Conservation (phyloP, 2,797 vertebrate genomes). For the Gephyroberyx darwinii region DNA sequence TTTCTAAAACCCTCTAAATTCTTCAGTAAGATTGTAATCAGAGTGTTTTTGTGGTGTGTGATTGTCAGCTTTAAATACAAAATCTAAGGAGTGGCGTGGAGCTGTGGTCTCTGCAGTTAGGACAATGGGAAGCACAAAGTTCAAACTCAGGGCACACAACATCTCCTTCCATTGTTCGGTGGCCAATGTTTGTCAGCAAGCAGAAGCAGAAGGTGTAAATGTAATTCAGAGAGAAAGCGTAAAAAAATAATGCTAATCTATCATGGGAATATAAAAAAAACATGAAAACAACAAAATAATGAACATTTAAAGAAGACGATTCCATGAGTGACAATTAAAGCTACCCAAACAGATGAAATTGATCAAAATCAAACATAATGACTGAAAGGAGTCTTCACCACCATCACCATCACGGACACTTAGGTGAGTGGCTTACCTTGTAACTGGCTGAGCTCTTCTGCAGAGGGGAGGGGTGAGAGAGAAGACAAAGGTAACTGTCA, state of each 20-base stretch:
- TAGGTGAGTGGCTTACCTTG: constrained; percentile 83
- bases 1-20: constrained; percentile 33
- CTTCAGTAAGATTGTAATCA: constrained; percentile 54
- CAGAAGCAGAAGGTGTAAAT: constrained; percentile 10
- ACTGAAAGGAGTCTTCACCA: constrained; percentile 34
- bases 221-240: constrained; percentile 23
- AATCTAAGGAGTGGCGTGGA: constrained; percentile 23
- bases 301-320: not conserved
- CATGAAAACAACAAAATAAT: constrained; percentile 26
- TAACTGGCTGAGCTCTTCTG: constrained; percentile 82
- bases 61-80: constrained; percentile 38
- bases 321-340: constrained; percentile 2
- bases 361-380: constrained; percentile 38
- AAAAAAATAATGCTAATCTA: constrained; percentile 22
- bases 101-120: constrained; percentile 1
- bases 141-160: constrained; percentile 32
- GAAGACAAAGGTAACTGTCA: constrained; percentile 83
- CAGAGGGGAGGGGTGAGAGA: constrained; percentile 73
- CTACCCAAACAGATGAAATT: constrained; percentile 20
- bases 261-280: constrained; percentile 2
- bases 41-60: constrained; percentile 40
- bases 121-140: constrained; percentile 30
- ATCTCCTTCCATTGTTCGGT: not conserved
- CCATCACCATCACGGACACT: constrained; percentile 70
- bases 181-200: not conserved